Percentiles rank a stretch among this genome's conserved stretches.
phyloP scores from a whole-genome alignment of 2,113 vertebrate species.

The Tachuris rubrigastra region DNA sequence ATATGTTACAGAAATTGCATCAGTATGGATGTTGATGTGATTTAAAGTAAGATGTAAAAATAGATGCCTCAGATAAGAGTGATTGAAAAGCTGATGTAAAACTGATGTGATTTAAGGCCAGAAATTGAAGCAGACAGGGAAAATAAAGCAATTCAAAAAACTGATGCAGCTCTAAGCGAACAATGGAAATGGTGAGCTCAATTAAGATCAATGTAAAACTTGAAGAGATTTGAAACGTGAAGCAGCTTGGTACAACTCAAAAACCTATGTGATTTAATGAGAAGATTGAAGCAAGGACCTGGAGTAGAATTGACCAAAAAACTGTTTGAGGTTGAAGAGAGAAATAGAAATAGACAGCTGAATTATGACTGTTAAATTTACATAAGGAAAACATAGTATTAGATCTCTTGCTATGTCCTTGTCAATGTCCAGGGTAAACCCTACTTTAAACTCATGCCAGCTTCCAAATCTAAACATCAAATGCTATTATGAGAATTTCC shows the following conservation, averaged over 20 bases:
- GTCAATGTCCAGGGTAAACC: neutral
- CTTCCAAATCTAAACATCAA: neutral
- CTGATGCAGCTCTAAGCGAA: neutral
- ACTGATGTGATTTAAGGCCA: slow-evolving; percentile 22
- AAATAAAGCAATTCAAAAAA: slow-evolving; percentile 37
- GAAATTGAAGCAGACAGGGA: slow-evolving; percentile 6
- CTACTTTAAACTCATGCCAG: neutral
- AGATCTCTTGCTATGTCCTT: neutral
- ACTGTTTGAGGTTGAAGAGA: neutral
- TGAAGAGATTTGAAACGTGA: neutral
- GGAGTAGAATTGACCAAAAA: neutral
- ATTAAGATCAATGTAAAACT: slow-evolving; percentile 13
- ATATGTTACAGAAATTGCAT: neutral
- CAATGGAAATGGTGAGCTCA: slow-evolving; percentile 1
- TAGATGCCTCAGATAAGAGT: neutral
- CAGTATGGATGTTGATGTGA: neutral
- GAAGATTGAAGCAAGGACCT: neutral
- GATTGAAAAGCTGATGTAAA: slow-evolving; percentile 49
- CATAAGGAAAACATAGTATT: neutral
- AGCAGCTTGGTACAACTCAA: neutral
- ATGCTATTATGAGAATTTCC: neutral
- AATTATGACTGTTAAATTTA: neutral
- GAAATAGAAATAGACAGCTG: neutral
- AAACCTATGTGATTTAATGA: neutral
- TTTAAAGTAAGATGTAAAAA: slow-evolving; percentile 49